Evolutionary conservation across 2,797 vertebrate species (phyloP), one percentile per base, ranked within the genome.

Genomic region (Spinus olivaceus): DNA sequence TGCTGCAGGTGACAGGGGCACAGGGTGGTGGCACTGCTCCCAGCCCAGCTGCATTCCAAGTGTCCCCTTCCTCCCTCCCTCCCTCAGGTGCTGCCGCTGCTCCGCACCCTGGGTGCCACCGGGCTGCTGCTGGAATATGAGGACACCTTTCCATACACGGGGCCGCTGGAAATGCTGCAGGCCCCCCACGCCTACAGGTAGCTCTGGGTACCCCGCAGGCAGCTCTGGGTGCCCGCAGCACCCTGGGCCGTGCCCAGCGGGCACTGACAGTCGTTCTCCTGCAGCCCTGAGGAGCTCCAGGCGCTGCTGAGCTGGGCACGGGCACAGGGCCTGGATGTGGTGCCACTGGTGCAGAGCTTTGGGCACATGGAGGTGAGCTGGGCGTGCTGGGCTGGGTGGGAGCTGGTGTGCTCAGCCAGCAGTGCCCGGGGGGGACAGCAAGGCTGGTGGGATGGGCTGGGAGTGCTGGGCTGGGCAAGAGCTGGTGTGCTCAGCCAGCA

Each of bases 281-380:
- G 27, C 91, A 99, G 99, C 91, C 98, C 91, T 16, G 92, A 97
- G 5, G 99, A 99, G 74, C 95, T 99, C 44, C 76, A 96, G 22
- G 98, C 97, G 24, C 96, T 99, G 93, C 98, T 99, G 96, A 95
- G 97, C 11, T 95, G 95, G 93, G 99, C 99, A 14, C 96, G 89
- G 57, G 97, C 96, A 9, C 98, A 95, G 44, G 97, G 98, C 30
- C 96, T 99, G 79, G 99, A 99, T 72, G 98, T 99, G 67, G 98
- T 99, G 92, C 99, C 99, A 8, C 97, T 99, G 46, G 98, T 99
- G 77, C 99, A 99, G 98, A 99, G 98, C 0, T 99, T 99, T 67
- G 99, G 99, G 67, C 99, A 99, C 97, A 98, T 99, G 98, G 99
- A 99, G 98, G 99, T 99, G 93, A 98, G 98, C 39, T 41, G 39